phyloP scores from a whole-genome alignment of 2,113 vertebrate genomes.

The Charadrius vociferus region DNA sequence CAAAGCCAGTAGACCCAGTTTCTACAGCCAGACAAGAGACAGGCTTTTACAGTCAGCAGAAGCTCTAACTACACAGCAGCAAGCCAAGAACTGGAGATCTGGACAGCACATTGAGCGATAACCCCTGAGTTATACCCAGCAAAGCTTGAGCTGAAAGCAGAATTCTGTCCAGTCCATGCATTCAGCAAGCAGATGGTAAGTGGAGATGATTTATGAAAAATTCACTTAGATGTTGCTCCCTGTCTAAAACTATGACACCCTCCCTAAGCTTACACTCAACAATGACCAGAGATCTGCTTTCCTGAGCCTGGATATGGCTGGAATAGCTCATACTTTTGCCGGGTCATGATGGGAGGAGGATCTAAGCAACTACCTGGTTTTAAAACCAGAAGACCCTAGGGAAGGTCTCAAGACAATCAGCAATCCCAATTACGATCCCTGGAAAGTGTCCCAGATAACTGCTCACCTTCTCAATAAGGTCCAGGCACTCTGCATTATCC shows the following conservation, averaged over 20 bases:
- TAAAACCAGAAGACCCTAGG: neutral
- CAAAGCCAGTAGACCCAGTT: constrained; percentile 91
- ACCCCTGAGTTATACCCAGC: neutral
- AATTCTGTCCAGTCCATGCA: neutral
- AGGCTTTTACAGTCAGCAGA: constrained; percentile 38
- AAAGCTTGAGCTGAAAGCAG: neutral
- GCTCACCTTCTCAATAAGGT: constrained; percentile 91
- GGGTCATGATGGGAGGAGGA: neutral
- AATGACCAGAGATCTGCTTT: neutral
- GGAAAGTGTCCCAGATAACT: neutral
- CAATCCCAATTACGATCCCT: neutral
- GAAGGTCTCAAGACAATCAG: neutral
- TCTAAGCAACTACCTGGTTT: neutral
- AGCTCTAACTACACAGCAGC: neutral
- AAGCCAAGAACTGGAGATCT: constrained; percentile 6
- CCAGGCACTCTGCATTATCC: constrained; percentile 94
- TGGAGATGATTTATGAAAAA: neutral
- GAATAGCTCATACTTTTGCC: neutral
- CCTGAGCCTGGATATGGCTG: neutral
- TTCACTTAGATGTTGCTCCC: neutral
- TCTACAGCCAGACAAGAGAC: constrained; percentile 74
- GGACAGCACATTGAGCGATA: neutral
- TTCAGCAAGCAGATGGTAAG: neutral
- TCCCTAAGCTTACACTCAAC: neutral
- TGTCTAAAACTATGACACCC: neutral